Conservation (phyloP, 2,113 vertebrate species). For the Nothobranchius kuhntae region DNA sequence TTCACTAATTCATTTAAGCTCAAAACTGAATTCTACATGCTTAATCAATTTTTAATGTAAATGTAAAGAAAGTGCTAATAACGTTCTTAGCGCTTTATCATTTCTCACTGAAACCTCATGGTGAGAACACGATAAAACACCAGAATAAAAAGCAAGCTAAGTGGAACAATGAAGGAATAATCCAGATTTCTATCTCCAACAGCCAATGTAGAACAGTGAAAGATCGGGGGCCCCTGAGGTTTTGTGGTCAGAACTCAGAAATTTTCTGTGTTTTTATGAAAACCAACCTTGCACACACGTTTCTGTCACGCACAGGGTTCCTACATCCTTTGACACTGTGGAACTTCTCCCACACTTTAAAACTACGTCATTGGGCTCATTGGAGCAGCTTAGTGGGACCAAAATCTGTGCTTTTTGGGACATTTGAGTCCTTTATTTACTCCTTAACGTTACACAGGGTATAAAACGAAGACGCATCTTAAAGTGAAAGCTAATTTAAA, state of each 20-base stretch:
- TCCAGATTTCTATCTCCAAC: slow-evolving; percentile 12
- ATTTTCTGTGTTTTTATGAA: background rate
- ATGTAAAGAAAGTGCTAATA: too few species aligned
- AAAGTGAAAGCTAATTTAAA: background rate
- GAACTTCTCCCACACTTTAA: slow-evolving; percentile 54
- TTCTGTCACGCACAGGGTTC: slow-evolving; percentile 5
- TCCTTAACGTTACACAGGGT: background rate
- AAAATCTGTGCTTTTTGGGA: background rate
- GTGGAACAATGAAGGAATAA: background rate
- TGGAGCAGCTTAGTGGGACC: slow-evolving; percentile 34
- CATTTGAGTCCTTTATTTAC: background rate
- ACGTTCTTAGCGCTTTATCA: too few species aligned
- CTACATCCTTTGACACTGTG: slow-evolving; percentile 22
- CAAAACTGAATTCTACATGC: too few species aligned
- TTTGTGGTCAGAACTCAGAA: slow-evolving; percentile 43
- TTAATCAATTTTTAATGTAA: too few species aligned
- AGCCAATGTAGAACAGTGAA: slow-evolving; percentile 8
- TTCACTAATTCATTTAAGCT: too few species aligned
- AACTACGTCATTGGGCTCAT: slow-evolving; percentile 45
- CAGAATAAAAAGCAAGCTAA: background rate
- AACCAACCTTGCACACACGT: slow-evolving; percentile 1
- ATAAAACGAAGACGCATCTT: background rate
- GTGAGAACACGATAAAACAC: background rate
- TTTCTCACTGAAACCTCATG: background rate
- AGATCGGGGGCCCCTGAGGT: slow-evolving; percentile 18